Conservation (phyloP, 1,140 invertebrate genomes). For the Hylaeus anthracinus region DNA sequence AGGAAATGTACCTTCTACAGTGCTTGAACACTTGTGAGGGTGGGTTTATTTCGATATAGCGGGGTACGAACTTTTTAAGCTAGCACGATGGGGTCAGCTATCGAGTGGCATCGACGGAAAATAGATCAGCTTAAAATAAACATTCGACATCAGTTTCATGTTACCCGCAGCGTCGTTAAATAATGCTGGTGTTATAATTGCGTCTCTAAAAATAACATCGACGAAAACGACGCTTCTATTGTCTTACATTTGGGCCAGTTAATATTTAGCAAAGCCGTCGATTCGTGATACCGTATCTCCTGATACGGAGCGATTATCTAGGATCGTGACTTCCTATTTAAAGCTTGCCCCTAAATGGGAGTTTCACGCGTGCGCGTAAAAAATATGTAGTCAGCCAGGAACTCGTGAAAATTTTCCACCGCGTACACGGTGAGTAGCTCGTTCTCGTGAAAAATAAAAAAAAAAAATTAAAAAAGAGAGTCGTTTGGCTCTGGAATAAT, state of each 20-base stretch:
- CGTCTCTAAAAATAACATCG: background rate
- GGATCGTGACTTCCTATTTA: background rate
- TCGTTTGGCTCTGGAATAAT: background rate
- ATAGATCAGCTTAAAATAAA: constrained; percentile 52
- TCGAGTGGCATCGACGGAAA: constrained; percentile 24
- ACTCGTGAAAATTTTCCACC: constrained; percentile 11
- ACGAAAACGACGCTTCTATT: background rate
- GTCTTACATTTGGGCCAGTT: background rate
- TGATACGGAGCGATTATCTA: background rate
- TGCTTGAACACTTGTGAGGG: too few relatives aligned
- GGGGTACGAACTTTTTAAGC: constrained; percentile 16
- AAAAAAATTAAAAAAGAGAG: background rate
- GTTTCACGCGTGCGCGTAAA: background rate
- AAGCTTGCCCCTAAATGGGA: background rate
- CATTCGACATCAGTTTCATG: constrained; percentile 29
- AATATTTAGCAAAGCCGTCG: background rate
- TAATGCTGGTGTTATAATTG: background rate
- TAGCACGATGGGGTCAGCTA: background rate
- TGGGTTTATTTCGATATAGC: constrained; percentile 3
- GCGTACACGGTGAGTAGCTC: background rate
- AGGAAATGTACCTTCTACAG: too few relatives aligned
- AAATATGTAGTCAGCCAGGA: too few relatives aligned
- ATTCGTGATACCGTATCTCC: background rate
- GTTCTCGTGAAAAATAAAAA: background rate
- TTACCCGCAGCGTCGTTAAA: background rate